Conservation (phyloP, 1,140 invertebrate genomes). For the Philopotamus ludificatus region DNA sequence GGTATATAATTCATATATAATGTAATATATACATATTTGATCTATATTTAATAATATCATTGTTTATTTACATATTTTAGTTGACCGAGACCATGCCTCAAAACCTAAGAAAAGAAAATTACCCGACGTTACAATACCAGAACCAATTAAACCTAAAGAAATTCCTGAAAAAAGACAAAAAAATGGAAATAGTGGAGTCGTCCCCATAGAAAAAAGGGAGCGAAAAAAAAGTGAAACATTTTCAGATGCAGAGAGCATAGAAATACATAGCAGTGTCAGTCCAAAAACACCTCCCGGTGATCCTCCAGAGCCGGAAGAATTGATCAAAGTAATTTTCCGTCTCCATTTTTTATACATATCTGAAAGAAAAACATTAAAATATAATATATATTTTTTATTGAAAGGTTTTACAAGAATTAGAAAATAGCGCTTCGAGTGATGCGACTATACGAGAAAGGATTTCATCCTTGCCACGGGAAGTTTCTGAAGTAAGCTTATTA, state of each 20-base stretch:
- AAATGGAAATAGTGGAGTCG: conserved; percentile 16
- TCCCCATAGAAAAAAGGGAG: conserved; percentile 37
- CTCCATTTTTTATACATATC: too few species aligned
- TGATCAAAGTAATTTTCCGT: conserved; percentile 66
- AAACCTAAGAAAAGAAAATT: conserved; percentile 44
- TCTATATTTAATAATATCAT: not conserved
- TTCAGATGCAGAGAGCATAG: conserved; percentile 68
- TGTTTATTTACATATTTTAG: conserved; percentile 4
- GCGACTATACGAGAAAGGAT: conserved; percentile 89
- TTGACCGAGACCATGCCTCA: not conserved
- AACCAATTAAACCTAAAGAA: not conserved
- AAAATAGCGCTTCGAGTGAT: conserved; percentile 92
- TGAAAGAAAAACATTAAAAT: not conserved
- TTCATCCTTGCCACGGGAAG: conserved; percentile 88
- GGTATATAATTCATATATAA: conserved; percentile 45
- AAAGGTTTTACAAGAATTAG: conserved; percentile 75
- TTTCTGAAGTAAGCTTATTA: conserved; percentile 85
- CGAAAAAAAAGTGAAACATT: conserved; percentile 49
- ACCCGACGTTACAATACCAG: not conserved
- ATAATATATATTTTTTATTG: conserved; percentile 27
- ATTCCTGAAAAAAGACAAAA: conserved; percentile 22
- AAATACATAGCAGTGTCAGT: conserved; percentile 72
- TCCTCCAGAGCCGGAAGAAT: conserved; percentile 85
- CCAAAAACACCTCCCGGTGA: conserved; percentile 77
- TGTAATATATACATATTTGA: not conserved